Base-by-base conservation (phyloP, 2,797 vertebrate species). In the Ctenopoma multispine region DNA sequence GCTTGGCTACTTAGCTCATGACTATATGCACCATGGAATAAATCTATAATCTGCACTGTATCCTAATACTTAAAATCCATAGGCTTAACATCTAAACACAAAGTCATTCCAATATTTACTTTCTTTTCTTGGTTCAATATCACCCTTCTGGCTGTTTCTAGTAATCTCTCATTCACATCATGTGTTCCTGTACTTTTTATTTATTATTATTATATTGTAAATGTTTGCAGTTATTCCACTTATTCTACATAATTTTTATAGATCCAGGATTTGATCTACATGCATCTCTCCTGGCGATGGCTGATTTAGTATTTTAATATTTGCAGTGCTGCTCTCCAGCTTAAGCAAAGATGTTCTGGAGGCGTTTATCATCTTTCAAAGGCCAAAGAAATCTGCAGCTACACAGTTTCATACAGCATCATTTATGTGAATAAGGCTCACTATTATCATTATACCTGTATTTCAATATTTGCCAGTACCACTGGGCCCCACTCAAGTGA, bases 41-140 rank as follows among this genome's bases (percentile, higher is more conserved):
- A 67, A 78, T 4, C 38, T 23, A 8, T 81, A 71, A 77, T 65
- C 62, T 59, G 14, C 34, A 43, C 11, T 23, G 10, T 20, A 74
- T 69, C 66, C 36, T 18, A 62, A 63, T 68, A 71, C 6, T n/a
- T 63, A n/a, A 59, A 34, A 54, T 38, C 55, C 60, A 50, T 7
- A 47, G 34, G 27, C 11, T 72, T 41, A 77, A 27, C 44, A 15
- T 63, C 41, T 8, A 59, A 36, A 40, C 11, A 23, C 20, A 71
- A 55, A 50, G 58, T 56, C 53, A 57, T 13, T 48, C 5, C 12
- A 24, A 24, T 43, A 18, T 14, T 48, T 29, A 17, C 2, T 44
- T 18, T 43, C 8, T 43, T 7, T 55, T 1, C 14, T 8, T n/a
- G 40, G 12, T 46, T 38, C 5, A 15, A 14, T 43, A 46, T 63